Percentiles rank a stretch among this genome's conserved stretches.
These are phyloP conservation scores for Pluvialis apricaria DNA, from an alignment of 2,113 vertebrate genomes.

Conservation along the genomic window DNA sequence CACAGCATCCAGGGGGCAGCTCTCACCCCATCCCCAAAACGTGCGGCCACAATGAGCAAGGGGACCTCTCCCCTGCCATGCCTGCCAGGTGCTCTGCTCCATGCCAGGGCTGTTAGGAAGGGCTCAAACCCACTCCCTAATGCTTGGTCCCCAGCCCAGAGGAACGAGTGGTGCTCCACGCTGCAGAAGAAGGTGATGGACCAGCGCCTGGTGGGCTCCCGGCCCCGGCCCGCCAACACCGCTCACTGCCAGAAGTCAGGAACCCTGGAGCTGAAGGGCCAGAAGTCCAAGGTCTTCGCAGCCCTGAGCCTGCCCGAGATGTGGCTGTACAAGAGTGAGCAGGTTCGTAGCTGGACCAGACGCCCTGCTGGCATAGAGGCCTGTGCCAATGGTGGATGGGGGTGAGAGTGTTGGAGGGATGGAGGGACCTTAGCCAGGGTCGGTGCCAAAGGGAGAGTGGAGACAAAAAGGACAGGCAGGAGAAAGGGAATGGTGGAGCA, in stretches of 20 bases:
- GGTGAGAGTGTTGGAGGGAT: neutral
- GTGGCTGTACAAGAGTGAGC: constrained; percentile 96
- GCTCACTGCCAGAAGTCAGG: constrained; percentile 84
- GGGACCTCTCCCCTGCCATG: neutral
- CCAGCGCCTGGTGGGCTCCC: constrained; percentile 73
- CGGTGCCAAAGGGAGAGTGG: neutral
- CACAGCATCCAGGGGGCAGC: accelerated
- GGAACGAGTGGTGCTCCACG: constrained; percentile 84
- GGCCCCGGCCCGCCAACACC: constrained; percentile 71
- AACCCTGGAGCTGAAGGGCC: constrained; percentile 88
- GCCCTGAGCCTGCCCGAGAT: constrained; percentile 87
- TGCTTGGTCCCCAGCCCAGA: constrained; percentile 73
- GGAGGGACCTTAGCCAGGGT: neutral
- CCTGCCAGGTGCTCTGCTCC: neutral
- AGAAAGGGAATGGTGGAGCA: neutral
- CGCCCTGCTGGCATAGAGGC: neutral
- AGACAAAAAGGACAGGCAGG: neutral
- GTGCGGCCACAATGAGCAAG: accelerated
- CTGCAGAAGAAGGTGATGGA: constrained; percentile 88
- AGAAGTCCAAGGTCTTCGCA: constrained; percentile 89
- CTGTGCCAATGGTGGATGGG: neutral
- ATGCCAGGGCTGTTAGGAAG: neutral
- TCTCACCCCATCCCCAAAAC: neutral
- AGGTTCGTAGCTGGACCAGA: constrained; percentile 72
- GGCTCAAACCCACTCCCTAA: neutral